These are phyloP conservation scores for Subacronicta megacephala DNA, from an alignment of 2,888 invertebrate genomes.

Conservation along the genomic window DNA sequence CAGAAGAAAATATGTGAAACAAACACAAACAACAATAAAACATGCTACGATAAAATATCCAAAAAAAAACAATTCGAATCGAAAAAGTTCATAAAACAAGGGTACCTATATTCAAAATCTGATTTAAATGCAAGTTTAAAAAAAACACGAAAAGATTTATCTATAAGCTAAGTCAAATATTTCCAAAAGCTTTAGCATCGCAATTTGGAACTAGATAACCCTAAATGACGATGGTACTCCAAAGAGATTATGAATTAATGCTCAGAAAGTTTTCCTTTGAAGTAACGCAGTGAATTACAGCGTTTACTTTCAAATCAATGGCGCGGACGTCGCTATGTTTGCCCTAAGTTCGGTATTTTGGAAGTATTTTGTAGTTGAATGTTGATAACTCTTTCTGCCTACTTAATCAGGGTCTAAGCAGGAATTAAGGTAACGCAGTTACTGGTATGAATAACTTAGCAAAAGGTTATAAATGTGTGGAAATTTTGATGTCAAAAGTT, in stretches of 20 bases:
- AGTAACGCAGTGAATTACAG: conserved; percentile 16
- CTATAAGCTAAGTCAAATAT: neutral
- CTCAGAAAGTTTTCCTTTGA: conserved; percentile 17
- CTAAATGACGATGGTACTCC: neutral
- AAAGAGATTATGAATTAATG: conserved; percentile 11
- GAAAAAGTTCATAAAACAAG: neutral
- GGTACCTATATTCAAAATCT: neutral
- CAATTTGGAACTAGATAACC: conserved; percentile 19
- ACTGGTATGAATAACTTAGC: too few species aligned
- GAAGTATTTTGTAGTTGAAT: too few species aligned
- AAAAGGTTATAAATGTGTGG: too few species aligned
- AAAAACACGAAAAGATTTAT: conserved; percentile 6
- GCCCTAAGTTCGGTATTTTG: neutral
- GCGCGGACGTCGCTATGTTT: neutral
- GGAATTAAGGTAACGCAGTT: too few species aligned
- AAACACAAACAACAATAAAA: too few species aligned
- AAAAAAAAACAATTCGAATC: too few species aligned
- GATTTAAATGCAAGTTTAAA: conserved; percentile 7
- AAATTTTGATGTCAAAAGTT: too few species aligned
- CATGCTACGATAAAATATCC: too few species aligned
- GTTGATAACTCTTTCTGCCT: too few species aligned
- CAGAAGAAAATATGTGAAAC: too few species aligned
- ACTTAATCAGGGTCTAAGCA: too few species aligned
- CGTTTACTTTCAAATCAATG: conserved; percentile 12
- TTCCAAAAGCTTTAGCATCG: conserved; percentile 1